Evolutionary conservation across 2,797 vertebrate species (phyloP), one percentile per base, ranked within the genome.

Genomic region (Trematomus bernacchii): DNA sequence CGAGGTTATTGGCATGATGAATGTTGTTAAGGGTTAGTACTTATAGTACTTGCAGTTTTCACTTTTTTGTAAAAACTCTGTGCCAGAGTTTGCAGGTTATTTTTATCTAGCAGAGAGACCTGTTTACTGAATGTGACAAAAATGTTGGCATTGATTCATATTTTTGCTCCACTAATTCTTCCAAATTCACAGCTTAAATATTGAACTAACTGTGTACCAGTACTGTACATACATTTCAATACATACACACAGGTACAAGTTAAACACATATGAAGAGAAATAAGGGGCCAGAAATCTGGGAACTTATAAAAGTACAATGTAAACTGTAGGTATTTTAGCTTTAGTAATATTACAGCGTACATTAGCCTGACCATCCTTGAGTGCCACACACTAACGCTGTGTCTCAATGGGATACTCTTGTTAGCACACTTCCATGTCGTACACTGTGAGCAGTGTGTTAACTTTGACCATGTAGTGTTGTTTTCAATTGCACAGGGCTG

Each of bases 1-100:
- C 3, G 6, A 64, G 5, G 33, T 27, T 59, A 47, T 58, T 60
- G 18, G 44, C 1, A 13, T 73, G 55, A 73, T 82, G 53, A 76
- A 55, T 66, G 58, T 74, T 82, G 64, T 82, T 78, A 50, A 52
- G 68, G 50, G 66, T 63, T 58, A 42, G 60, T 43, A 62, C 27
- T 47, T 69, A 42, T 3, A 23, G 73, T 60, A 53, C 71, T 16
- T 72, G 19, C 50, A 59, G 61, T 71, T 63, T 7, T 18, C n/a
- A 51, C 37, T 55, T 63, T 71, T 76, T 57, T 68, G 42, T 27
- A 54, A 15, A 53, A 47, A 18, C 44, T 58, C 12, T 46, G 12
- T 73, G 50, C 4, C 43, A 59, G 8, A 27, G 12, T 12, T 54
- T 37, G 4, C 14, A 50, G 37, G 13, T 46, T 23, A 9, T 51